Base-by-base conservation (phyloP, 2,888 invertebrate genomes). In the Neria commutata region DNA sequence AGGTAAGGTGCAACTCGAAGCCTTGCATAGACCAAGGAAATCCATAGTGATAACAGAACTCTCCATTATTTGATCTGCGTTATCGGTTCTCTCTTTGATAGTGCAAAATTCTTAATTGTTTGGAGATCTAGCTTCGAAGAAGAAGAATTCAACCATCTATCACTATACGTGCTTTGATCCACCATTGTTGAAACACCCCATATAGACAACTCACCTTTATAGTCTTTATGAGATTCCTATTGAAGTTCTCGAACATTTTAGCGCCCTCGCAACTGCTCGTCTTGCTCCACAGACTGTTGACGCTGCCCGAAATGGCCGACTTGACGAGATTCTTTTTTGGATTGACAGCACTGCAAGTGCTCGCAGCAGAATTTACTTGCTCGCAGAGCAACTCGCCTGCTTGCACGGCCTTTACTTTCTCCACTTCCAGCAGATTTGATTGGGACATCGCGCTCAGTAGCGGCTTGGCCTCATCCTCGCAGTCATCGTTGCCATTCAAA, bases 191-290 rank as follows among this genome's bases (percentile, higher is more conserved):
- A 33, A 6, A 33, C 14, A 6, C 33, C 33, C 6, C 33, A 33
- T 25, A 3, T 8, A 11, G 10, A 2, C 2, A 10, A 53, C 67
- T 66, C 62, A 81, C 82, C 79, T 81, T 82, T 4, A 82, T 82
- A 1, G 82, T 80, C 72, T 81, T 82, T 33, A 82, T 82, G 40
- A 82, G 71, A 71, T 82, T 82, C 50, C 81, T 67, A 61, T 82
- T 82, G 67, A 82, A 82, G 54, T 74, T 81, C 64, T 82, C 83
- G 56, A 82, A 82, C 66, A 82, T 73, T 62, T 81, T 81, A 40
- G 81, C 80, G 33, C 82, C 81, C 56, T 81, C 82, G 52, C 78
- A 79, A 50, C 79, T 81, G 68, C 81, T 82, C 10, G 79, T 76
- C 61, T 78, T 81, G 67, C 81, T 82, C 81, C 82, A 82, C 25